Evolutionary conservation across 2,113 vertebrate species (phyloP).

Genomic region (Stegostoma tigrinum): DNA sequence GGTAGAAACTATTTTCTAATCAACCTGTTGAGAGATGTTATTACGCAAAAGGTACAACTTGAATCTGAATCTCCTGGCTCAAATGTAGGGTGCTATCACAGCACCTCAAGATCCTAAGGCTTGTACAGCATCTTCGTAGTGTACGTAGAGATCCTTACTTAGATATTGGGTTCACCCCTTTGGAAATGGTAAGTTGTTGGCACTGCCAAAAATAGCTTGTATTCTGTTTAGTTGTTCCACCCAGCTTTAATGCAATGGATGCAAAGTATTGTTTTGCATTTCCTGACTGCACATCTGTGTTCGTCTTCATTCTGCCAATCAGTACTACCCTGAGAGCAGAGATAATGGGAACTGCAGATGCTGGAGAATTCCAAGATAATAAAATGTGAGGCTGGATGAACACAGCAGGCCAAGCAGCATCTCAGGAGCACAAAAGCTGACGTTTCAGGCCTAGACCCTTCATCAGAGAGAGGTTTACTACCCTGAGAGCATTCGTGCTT

Average conservation of each 20-base stretch:
- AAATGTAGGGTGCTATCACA: too few relatives aligned
- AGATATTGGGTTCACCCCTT: not conserved
- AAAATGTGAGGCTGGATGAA: too few relatives aligned
- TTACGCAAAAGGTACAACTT: too few relatives aligned
- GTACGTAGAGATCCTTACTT: not conserved
- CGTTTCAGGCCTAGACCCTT: too few relatives aligned
- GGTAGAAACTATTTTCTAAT: not conserved
- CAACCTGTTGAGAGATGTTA: too few relatives aligned
- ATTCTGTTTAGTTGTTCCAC: not conserved
- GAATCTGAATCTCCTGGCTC: too few relatives aligned
- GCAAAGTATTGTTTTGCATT: slow-evolving; percentile 1
- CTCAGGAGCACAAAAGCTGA: too few relatives aligned
- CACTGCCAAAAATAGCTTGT: slow-evolving; percentile 5
- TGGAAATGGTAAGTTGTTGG: slow-evolving; percentile 3
- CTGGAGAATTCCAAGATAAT: too few relatives aligned
- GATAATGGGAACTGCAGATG: too few relatives aligned
- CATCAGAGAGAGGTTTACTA: too few relatives aligned
- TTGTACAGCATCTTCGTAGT: not conserved
- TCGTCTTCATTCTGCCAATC: not conserved
- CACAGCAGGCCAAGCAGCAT: too few relatives aligned
- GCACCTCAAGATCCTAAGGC: too few relatives aligned
- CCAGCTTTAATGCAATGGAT: not conserved
- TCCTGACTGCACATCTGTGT: not conserved
- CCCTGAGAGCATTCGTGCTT: not conserved
- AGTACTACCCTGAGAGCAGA: not conserved